Evolutionary conservation across 2,113 vertebrate genomes (phyloP), one percentile per base, ranked within the genome.

Genomic region (Pluvialis apricaria): DNA sequence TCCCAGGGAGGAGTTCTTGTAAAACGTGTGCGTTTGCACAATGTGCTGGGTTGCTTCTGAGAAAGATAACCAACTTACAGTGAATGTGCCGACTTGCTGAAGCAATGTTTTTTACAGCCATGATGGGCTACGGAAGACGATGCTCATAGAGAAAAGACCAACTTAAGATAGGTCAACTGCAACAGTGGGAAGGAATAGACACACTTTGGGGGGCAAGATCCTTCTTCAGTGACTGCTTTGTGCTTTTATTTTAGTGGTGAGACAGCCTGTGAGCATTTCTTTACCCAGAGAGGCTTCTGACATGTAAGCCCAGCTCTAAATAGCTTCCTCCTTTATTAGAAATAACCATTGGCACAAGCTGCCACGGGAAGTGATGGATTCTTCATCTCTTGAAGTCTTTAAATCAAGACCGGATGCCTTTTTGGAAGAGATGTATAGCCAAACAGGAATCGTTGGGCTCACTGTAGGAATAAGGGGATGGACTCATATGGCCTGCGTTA

Each of bases 321-420:
- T 62, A 78, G 13, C 79, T 94, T 86, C 86, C 86, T 92, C 10
- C 78, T 94, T 90, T 92, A 77, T 92, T 96, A 82, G 86, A 80
- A 96, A 88, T 88, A 89, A 82, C 77, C 95, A 61, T 9, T 94
- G 95, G 95, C 96, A 95, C 81, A 69, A 69, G 78, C 91, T 97
- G 95, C 91, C 86, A 92, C 5, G 58, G 96, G 94, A 91, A 95
- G 89, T 95, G 97, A 95, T 97, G 92, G 96, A 95, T 97, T 91
- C 95, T 91, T 92, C 91, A 94, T 82, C 81, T 94, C 94, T 77
- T 91, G 86, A 94, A 95, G 96, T 87, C 92, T 70, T 77, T 92
- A 97, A 95, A 97, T 97, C 73, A 92, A 36, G 92, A 95, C 92
- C 92, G 92, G 94, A 91, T 97, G 96, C 83, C 32, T 73, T 47